Conservation (phyloP, 2,888 invertebrate genomes). For the Acholoe squamosa region DNA sequence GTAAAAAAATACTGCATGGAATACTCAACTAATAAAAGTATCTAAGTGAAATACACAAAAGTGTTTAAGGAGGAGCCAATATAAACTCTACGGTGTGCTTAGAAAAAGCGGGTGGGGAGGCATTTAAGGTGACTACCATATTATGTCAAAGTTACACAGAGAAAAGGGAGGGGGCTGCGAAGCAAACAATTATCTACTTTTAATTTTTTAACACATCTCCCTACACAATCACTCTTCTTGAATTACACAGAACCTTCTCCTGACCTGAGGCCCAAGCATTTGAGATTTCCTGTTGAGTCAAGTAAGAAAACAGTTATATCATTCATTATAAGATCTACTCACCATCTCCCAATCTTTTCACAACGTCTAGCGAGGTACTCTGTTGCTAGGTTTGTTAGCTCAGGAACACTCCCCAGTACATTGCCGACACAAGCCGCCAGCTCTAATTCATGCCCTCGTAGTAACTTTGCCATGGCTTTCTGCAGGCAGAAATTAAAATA, state of each 20-base stretch:
- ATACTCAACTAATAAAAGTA: background rate
- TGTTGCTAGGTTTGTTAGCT: conserved; percentile 76
- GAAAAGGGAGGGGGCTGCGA: no score
- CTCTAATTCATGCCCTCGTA: conserved; percentile 83
- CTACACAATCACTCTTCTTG: no score
- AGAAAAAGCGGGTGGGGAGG: no score
- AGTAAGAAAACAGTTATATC: background rate
- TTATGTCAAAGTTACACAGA: no score
- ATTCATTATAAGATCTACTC: conserved; percentile 60
- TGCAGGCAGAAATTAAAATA: conserved; percentile 70
- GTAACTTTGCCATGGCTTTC: conserved; percentile 81
- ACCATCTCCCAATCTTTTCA: conserved; percentile 82
- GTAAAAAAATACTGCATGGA: background rate
- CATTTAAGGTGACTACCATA: no score
- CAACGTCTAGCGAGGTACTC: conserved; percentile 80
- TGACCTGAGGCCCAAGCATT: no score
- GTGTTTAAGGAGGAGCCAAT: background rate
- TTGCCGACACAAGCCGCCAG: conserved; percentile 81
- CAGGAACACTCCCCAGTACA: conserved; percentile 75
- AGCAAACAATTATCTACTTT: no score
- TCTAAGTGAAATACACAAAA: background rate
- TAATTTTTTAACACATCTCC: no score
- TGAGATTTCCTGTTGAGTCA: no score
- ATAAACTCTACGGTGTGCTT: background rate
- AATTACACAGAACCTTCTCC: no score